Evolutionary conservation across 2,797 vertebrate genomes (phyloP).

Genomic region (Mormyrus proboscirostris): DNA sequence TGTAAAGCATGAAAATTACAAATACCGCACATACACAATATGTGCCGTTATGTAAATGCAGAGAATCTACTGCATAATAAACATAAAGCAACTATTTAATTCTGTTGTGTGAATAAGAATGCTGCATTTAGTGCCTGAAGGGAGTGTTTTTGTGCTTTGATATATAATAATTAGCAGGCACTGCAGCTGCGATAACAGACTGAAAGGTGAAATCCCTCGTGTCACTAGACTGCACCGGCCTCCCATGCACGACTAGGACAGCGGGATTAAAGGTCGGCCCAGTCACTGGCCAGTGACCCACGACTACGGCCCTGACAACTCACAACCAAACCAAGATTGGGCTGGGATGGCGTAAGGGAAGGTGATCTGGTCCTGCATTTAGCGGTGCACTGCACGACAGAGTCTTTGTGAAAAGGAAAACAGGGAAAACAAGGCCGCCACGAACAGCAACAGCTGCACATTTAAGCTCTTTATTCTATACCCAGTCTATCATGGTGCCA

Average conservation of each 20-base stretch:
- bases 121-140: not conserved
- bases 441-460: not conserved
- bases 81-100: not conserved
- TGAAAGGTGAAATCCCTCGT: not conserved
- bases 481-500: not conserved
- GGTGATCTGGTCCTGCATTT: not conserved
- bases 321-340: not conserved
- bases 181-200: conserved; percentile 26
- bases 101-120: not conserved
- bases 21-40: not conserved
- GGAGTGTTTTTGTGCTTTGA: conserved; percentile 1
- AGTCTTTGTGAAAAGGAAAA: not conserved
- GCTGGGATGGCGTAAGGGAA: not conserved
- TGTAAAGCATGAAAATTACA: not conserved
- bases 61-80: not conserved
- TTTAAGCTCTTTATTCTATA: conserved; percentile 10
- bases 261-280: conserved; percentile 12
- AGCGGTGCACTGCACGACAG: not conserved
- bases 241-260: not conserved
- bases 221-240: not conserved
- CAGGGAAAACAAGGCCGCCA: not conserved
- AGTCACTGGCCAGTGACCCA: conserved; percentile 19
- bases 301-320: not conserved
- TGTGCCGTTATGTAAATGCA: not conserved
- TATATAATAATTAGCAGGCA: conserved; percentile 18